Evolutionary conservation across 2,888 invertebrate genomes (phyloP).

Genomic region (Enoplolaimus lenunculus): DNA sequence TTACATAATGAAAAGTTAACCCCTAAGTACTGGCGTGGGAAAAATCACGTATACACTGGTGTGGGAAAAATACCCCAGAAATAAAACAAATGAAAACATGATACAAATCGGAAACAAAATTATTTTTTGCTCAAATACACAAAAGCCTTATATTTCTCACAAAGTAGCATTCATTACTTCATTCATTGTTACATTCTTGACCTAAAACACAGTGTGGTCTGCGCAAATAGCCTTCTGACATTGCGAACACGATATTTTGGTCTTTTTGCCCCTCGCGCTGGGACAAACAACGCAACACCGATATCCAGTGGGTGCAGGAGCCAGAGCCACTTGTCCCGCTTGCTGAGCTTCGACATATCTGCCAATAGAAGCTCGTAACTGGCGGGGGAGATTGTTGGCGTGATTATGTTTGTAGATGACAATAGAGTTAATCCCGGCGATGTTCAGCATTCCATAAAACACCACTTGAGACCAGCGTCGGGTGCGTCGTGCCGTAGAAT

Average conservation of each 20-base stretch:
- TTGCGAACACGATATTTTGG: background rate
- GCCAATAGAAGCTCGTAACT: background rate
- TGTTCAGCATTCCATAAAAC: conserved; percentile 1
- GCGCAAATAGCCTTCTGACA: background rate
- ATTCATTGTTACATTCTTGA: background rate
- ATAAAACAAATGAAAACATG: too few species aligned
- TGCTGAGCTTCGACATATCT: conserved; percentile 1
- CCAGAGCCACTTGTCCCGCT: background rate
- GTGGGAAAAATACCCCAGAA: too few species aligned
- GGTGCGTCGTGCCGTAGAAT: background rate
- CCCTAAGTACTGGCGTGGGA: too few species aligned
- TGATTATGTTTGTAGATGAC: background rate
- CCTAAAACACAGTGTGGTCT: background rate
- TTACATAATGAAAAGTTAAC: too few species aligned
- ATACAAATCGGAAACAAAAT: too few species aligned
- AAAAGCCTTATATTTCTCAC: too few species aligned
- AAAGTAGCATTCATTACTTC: background rate
- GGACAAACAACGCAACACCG: background rate
- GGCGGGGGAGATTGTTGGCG: background rate
- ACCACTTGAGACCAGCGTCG: background rate
- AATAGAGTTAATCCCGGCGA: background rate
- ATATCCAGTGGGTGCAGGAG: conserved; percentile 1
- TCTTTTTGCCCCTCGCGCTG: background rate
- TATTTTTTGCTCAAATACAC: too few species aligned
- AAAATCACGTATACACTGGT: too few species aligned